Evolutionary conservation across 2,113 vertebrate genomes (phyloP).

Genomic region (Cricetomys ansorgei): DNA sequence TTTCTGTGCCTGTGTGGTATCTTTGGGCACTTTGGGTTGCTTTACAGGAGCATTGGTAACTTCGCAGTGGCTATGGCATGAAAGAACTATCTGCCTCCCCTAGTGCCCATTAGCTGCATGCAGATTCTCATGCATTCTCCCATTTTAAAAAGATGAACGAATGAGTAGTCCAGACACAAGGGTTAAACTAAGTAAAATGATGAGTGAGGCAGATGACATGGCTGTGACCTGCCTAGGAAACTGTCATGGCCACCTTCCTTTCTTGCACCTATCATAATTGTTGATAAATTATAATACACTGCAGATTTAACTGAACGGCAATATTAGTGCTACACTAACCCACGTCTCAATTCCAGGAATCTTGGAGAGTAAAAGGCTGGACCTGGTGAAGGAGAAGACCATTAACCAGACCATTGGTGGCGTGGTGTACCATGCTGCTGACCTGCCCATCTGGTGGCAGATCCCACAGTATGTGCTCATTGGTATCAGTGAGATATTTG

Average conservation of each 20-base stretch:
- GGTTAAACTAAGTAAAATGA: not conserved
- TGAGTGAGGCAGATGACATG: not conserved
- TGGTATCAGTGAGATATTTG: constrained; percentile 98
- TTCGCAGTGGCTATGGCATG: not conserved
- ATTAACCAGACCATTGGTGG: constrained; percentile 94
- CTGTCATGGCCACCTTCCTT: not conserved
- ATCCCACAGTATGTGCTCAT: constrained; percentile 98
- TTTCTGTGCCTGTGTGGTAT: not conserved
- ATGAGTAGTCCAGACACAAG: fast-evolving
- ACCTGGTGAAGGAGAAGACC: constrained; percentile 87
- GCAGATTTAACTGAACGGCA: not conserved
- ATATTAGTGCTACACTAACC: not conserved
- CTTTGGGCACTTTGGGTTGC: not conserved
- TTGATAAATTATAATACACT: fast-evolving
- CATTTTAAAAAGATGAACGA: not conserved
- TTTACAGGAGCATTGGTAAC: not conserved
- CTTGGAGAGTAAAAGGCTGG: constrained; percentile 95
- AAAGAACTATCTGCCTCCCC: not conserved
- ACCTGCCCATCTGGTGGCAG: constrained; percentile 98
- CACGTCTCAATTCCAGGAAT: constrained; percentile 87
- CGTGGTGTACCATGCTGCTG: constrained; percentile 92
- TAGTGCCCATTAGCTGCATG: not conserved
- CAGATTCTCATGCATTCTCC: not conserved
- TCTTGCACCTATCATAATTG: not conserved
- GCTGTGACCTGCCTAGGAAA: not conserved